These are phyloP conservation scores for Anodontia alba DNA, from an alignment of 2,888 invertebrate genomes.

Conservation along the genomic window DNA sequence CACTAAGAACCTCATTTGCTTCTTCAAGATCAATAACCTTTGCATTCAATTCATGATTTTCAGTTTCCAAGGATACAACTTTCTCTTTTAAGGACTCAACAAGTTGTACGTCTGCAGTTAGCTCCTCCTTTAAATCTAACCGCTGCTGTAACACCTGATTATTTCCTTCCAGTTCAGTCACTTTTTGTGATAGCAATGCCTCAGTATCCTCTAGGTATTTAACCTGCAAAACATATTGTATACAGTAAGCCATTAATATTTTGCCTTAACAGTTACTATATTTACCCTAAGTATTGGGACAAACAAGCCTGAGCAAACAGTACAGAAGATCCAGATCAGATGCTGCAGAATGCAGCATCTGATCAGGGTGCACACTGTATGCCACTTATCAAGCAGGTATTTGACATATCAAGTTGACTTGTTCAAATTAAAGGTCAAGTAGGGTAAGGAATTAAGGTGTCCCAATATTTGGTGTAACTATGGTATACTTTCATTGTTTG, in stretches of 20 bases:
- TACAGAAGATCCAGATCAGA: too few species aligned
- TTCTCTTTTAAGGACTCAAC: slow-evolving; percentile 70
- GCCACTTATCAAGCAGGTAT: too few species aligned
- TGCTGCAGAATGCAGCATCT: too few species aligned
- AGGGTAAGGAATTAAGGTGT: too few species aligned
- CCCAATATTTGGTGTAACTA: too few species aligned
- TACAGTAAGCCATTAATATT: background rate
- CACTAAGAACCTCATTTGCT: slow-evolving; percentile 74
- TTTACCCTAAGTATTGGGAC: too few species aligned
- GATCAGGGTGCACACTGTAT: too few species aligned
- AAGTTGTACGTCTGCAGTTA: slow-evolving; percentile 63
- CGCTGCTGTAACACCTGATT: slow-evolving; percentile 74
- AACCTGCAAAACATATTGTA: slow-evolving; percentile 63
- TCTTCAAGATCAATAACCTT: slow-evolving; percentile 78
- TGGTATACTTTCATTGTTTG: too few species aligned
- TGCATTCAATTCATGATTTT: slow-evolving; percentile 68
- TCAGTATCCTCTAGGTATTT: slow-evolving; percentile 76
- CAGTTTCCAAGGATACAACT: slow-evolving; percentile 65
- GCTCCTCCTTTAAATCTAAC: slow-evolving; percentile 69
- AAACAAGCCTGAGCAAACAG: too few species aligned
- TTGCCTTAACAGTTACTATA: background rate
- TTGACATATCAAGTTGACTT: too few species aligned
- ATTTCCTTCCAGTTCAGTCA: slow-evolving; percentile 72
- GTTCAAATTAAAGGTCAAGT: too few species aligned
- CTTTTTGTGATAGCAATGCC: slow-evolving; percentile 66